Evolutionary conservation across 2,888 invertebrate species (phyloP), one percentile per base, ranked within the genome.

Genomic region (Platycheirus albimanus): DNA sequence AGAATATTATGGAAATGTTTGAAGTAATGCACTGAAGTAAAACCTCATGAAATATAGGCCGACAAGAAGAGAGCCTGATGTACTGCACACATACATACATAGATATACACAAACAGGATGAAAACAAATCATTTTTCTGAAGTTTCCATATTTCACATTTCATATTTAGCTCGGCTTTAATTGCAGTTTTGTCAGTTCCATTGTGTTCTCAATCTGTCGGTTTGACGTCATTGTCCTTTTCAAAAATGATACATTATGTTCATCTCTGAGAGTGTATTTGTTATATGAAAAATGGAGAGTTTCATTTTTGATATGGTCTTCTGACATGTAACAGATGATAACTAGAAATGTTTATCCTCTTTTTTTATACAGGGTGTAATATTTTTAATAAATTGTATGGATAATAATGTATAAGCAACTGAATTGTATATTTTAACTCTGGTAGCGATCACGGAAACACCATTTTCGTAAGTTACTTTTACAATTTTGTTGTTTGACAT

Each of bases 141-240:
- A 67, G 67, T 64, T 69, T 58, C 28, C 74, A 80, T 75, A 74
- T 79, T 74, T 79, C 78, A 72, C 47, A 61, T 66, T 51, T 78
- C 66, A 79, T 79, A 69, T 75, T 79, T 49, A 38, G 70, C 49
- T 75, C 49, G 47, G 69, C 56, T 45, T 80, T 80, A 75, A 75
- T 75, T 75, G 69, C 69, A 49, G 63, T 74, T 79, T 79, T 79
- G 69, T 75, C 79, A 69, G 61, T 63, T 56, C 38, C 69, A 75
- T 64, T 75, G 63, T 80, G 79, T 47, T 63, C 79, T 61, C 79
- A 80, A 80, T 80, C 69, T 75, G 79, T 80, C 75, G 36, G 36
- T 43, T 45, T 36, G 52, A 38, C 54, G 63, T 79, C 69, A 69
- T 75, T 80, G 69, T 80, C 75, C 69, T 70, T 64, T 58, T 38